These are phyloP conservation scores for Bos taurus DNA, from an alignment of 2,113 vertebrate species.

Conservation along the genomic window ARS-UCD2.0 NC_037330.1:80994501-80995000, in stretches of 20 bases:
- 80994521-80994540: background rate
- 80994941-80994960: background rate
- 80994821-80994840: background rate
- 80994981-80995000: background rate
- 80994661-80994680: background rate
- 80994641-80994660: background rate
- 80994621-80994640: background rate
- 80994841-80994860: background rate
- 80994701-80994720: background rate
- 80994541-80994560: background rate
- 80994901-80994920: background rate
- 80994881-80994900: background rate
- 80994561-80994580: background rate
- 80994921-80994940: background rate
- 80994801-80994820: background rate
- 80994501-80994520: background rate
- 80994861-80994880: background rate
- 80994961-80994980: background rate
- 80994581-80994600: background rate
- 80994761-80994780: background rate
- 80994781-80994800: background rate
- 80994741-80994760: background rate
- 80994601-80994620: background rate
- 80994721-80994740: background rate
- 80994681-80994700: background rate